Evolutionary conservation across 2,888 invertebrate species (phyloP).

Genomic region (Nymphalis c-album): DNA sequence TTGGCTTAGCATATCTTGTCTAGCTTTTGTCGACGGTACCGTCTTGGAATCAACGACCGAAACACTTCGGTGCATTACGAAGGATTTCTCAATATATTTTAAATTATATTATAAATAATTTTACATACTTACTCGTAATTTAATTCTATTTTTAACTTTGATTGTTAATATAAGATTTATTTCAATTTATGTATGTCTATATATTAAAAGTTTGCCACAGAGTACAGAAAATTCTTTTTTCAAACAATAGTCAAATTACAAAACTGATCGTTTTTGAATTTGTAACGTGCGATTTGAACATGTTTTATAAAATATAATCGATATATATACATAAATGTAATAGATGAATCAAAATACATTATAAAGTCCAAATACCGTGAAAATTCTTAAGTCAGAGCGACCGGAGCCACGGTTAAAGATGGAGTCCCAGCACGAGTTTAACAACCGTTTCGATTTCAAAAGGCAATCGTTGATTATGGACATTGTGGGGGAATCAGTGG

Average conservation of each 20-base stretch:
- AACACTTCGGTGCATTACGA: background rate
- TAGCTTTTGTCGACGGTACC: conserved; percentile 5
- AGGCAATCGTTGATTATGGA: conserved; percentile 77
- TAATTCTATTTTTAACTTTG: too few relatives aligned
- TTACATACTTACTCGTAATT: too few relatives aligned
- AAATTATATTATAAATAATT: too few relatives aligned
- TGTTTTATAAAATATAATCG: background rate
- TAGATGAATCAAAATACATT: background rate
- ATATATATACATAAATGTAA: background rate
- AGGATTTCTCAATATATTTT: too few relatives aligned
- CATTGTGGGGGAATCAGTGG: conserved; percentile 70
- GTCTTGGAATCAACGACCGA: background rate
- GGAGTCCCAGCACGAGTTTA: conserved; percentile 54
- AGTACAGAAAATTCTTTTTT: background rate
- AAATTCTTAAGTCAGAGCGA: conserved; percentile 28
- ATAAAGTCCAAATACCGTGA: conserved; percentile 30
- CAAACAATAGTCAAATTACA: background rate
- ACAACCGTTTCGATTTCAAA: conserved; percentile 79
- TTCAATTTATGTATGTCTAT: too few relatives aligned
- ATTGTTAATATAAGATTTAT: too few relatives aligned
- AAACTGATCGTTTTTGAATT: too few relatives aligned
- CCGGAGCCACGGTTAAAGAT: conserved; percentile 37
- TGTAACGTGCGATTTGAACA: background rate
- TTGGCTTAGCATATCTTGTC: conserved; percentile 8
- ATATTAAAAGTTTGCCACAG: too few relatives aligned